phyloP scores from a whole-genome alignment of 92 coral and sea anemone species.

The Montipora capitata region DNA sequence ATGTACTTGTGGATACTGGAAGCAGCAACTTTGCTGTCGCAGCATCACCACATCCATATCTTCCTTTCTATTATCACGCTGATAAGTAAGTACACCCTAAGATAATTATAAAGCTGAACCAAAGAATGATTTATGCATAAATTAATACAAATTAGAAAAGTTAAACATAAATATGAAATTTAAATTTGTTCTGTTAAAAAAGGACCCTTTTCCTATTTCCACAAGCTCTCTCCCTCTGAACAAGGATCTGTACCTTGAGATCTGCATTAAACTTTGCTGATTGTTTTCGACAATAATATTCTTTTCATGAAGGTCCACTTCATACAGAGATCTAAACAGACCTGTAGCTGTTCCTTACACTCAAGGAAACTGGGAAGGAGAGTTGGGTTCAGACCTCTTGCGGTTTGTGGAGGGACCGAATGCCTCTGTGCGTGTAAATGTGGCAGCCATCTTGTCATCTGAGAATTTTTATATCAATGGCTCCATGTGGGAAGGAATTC shows the following conservation, averaged over 20 bases:
- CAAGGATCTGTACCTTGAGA: too few species aligned
- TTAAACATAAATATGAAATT: too few species aligned
- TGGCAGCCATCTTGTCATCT: slow-evolving; percentile 93
- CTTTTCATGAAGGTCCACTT: slow-evolving; percentile 69
- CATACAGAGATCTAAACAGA: slow-evolving; percentile 85
- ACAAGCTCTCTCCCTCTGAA: too few species aligned
- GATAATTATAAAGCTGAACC: not conserved
- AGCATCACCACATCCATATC: slow-evolving; percentile 93
- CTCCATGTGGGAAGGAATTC: slow-evolving; percentile 99
- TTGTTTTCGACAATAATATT: not conserved
- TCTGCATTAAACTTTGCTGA: not conserved
- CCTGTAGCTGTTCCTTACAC: slow-evolving; percentile 97
- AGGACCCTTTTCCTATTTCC: too few species aligned
- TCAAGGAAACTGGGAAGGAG: slow-evolving; percentile 99
- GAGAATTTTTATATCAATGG: slow-evolving; percentile 99
- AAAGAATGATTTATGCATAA: too few species aligned
- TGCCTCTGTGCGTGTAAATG: slow-evolving; percentile 97
- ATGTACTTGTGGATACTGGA: slow-evolving; percentile 99
- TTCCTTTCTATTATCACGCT: slow-evolving; percentile 88
- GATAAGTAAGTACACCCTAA: slow-evolving; percentile 84
- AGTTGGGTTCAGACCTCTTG: slow-evolving; percentile 94
- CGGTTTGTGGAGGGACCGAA: slow-evolving; percentile 98
- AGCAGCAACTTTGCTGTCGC: slow-evolving; percentile 99
- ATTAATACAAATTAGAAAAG: not conserved
- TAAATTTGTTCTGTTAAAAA: too few species aligned